Evolutionary conservation across 2,113 vertebrate genomes (phyloP), one percentile per base, ranked within the genome.

Genomic region (Tinamus guttatus): DNA sequence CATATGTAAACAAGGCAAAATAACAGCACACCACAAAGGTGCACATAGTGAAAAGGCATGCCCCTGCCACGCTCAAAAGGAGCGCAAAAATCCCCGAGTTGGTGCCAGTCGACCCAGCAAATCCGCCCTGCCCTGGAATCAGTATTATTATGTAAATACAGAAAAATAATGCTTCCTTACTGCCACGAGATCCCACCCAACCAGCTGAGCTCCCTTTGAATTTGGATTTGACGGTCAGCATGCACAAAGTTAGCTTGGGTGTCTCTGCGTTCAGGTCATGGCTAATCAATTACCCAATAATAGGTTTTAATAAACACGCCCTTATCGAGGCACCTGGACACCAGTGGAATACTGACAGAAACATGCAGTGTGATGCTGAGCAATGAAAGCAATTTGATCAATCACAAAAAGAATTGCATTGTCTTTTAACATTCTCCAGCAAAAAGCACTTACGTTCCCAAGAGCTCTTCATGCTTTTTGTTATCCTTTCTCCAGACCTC

Each of bases 401-500:
- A 8, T 64, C 49, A 30, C 5, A 47, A 71, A 40, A 5, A 30
- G 84, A 71, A 75, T 22, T 3, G 63, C 5, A 24, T 69, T 38
- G 20, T 24, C 22, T 80, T 49, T 18, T 90, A 21, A 12, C 7
- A 4, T 5, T 2, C 15, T 27, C n/a, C 32, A 36, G 32, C 2
- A 67, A 36, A 41, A 60, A 5, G 1, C 78, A 99, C 99, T 99
- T 98, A 99, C 99, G 94, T 98, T 96, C 99, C 99, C 98, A 99
- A 98, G 82, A 98, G 98, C 28, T 99, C 99, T 83, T 99, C 98
- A 0, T 98, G 97, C 91, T 99, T 99, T 97, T 98, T 99, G 96
- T 98, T 98, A 97, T 98, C 98, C 96, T 99, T 99, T 96, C 98
- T 98, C 98, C 97, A 99, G 89, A 99, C 98, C 96, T 99, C 99